A percentile compares a stretch with the other conserved stretches of the same genome.
phyloP scores from a whole-genome alignment of 1,140 invertebrate genomes.

The Zaprionus gabonicus region DNA sequence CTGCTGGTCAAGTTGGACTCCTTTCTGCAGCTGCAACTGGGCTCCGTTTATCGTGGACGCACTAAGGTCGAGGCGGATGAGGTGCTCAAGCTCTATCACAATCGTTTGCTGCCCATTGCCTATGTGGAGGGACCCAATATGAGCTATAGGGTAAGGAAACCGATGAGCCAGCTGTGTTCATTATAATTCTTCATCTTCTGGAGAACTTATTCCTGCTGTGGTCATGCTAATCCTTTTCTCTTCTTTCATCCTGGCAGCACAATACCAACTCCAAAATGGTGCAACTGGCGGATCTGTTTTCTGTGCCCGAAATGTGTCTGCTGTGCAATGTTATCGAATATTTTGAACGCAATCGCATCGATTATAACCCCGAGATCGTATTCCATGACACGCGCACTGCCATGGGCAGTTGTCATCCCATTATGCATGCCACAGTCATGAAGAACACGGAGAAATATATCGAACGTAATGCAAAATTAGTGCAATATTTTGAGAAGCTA shows the following conservation, averaged over 20 bases:
- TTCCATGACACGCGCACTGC: conserved; percentile 97
- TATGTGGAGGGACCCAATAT: conserved; percentile 90
- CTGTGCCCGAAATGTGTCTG: conserved; percentile 97
- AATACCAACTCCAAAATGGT: conserved; percentile 93
- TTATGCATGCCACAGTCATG: conserved; percentile 95
- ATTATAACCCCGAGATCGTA: conserved; percentile 97
- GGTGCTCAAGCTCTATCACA: conserved; percentile 94
- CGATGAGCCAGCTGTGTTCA: background rate
- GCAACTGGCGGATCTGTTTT: conserved; percentile 98
- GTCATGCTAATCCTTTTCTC: conserved; percentile 20
- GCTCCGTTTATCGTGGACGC: conserved; percentile 95
- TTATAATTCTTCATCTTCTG: too few species aligned
- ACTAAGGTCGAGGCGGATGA: conserved; percentile 93
- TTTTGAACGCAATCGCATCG: conserved; percentile 94
- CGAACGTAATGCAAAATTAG: conserved; percentile 90
- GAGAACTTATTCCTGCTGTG: too few species aligned
- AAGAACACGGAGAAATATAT: conserved; percentile 92
- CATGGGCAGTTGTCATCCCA: conserved; percentile 94
- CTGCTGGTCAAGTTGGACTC: conserved; percentile 97
- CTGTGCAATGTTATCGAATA: conserved; percentile 97
- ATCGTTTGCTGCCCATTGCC: conserved; percentile 92
- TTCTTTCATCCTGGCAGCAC: conserved; percentile 85
- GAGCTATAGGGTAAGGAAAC: conserved; percentile 62
- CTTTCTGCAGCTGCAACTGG: conserved; percentile 98
- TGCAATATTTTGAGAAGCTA: conserved; percentile 91